phyloP scores from a whole-genome alignment of 2,113 vertebrate species.

The Eclectus roratus region DNA sequence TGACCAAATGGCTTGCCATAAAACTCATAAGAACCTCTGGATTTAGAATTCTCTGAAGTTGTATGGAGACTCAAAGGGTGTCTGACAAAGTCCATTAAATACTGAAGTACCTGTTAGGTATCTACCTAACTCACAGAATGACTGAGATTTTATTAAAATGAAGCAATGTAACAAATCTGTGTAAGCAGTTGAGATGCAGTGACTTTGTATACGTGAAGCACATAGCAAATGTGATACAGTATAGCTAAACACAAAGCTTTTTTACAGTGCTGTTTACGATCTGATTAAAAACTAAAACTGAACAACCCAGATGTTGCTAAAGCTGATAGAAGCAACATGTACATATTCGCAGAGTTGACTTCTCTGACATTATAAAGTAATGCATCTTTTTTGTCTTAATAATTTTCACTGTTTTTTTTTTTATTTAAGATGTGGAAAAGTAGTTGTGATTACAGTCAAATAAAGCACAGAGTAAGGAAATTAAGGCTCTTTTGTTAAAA shows the following conservation, averaged over 20 bases:
- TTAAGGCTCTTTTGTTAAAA: neutral
- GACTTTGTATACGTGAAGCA: neutral
- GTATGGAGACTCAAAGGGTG: neutral
- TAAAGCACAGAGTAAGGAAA: neutral
- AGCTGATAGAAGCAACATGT: neutral
- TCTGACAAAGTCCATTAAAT: neutral
- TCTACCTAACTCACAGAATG: neutral
- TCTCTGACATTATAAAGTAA: neutral
- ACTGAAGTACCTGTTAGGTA: neutral
- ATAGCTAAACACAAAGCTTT: neutral
- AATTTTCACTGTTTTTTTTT: neutral
- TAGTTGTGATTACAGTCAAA: neutral
- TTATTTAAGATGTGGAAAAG: neutral
- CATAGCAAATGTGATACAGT: neutral
- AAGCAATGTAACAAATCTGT: neutral
- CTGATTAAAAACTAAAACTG: neutral
- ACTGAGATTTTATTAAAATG: neutral
- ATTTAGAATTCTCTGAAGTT: neutral
- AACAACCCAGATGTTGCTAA: neutral
- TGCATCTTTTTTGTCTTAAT: neutral
- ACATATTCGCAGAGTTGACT: neutral
- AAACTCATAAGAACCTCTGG: neutral
- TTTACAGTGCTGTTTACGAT: neutral
- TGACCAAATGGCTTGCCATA: neutral
- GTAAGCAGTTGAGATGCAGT: neutral